Conservation (phyloP, 2,797 vertebrate genomes). For the Ciconia nigra region DNA sequence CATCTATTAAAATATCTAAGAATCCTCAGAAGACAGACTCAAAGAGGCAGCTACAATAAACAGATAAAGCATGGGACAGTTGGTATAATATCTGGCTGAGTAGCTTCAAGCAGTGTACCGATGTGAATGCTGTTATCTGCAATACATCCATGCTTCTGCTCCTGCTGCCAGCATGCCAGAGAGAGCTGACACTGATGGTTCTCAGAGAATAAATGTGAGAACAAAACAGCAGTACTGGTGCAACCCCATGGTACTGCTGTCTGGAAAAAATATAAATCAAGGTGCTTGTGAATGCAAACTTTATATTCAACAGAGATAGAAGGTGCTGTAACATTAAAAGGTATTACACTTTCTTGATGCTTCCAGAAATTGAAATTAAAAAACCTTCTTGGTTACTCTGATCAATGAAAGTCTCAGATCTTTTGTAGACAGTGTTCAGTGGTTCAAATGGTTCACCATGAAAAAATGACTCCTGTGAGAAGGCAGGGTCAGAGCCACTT, state of each 20-base stretch:
- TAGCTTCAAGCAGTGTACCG: background rate
- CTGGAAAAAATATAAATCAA: background rate
- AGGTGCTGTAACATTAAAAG: background rate
- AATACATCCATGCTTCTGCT: background rate
- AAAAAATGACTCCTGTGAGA: background rate
- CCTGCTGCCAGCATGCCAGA: background rate
- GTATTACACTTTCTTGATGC: background rate
- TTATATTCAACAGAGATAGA: background rate
- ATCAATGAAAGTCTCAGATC: background rate
- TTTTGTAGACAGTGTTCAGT: background rate
- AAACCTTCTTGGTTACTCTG: background rate
- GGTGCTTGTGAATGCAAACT: background rate
- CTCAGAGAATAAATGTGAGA: background rate
- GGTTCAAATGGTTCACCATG: background rate
- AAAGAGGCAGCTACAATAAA: slow-evolving; percentile 4
- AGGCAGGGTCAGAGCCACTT: background rate
- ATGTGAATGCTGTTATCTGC: background rate
- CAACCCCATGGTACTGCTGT: background rate
- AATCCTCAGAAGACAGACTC: slow-evolving; percentile 1
- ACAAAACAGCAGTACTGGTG: background rate
- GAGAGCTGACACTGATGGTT: background rate
- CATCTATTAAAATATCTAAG: background rate
- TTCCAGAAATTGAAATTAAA: background rate
- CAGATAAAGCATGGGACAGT: slow-evolving; percentile 8
- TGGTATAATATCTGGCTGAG: background rate